Conservation (phyloP, 2,888 invertebrate genomes). For the Cosmopolites sordidus region DNA sequence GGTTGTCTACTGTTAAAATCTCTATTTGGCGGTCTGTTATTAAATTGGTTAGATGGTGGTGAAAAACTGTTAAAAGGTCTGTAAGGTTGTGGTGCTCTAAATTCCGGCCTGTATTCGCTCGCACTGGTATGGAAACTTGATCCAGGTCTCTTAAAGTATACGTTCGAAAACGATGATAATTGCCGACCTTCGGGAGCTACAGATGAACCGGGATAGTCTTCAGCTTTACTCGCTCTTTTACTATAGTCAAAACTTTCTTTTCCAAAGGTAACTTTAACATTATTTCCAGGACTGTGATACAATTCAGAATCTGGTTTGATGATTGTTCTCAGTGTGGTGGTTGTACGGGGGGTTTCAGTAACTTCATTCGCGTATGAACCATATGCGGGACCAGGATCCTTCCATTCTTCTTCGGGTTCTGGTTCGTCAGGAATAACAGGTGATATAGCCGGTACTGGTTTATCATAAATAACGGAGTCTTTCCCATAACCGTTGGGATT, state of each 20-base stretch:
- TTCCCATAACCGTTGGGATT: constrained; percentile 68
- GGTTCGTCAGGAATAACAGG: constrained; percentile 57
- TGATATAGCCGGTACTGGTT: constrained; percentile 74
- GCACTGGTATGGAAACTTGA: constrained; percentile 28
- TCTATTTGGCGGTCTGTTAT: constrained; percentile 22
- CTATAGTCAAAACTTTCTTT: constrained; percentile 56
- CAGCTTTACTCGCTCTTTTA: constrained; percentile 47
- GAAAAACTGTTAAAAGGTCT: constrained; percentile 49
- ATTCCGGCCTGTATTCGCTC: constrained; percentile 33
- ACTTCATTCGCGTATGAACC: constrained; percentile 20
- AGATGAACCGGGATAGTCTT: constrained; percentile 44
- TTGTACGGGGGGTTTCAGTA: constrained; percentile 53
- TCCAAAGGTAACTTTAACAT: constrained; percentile 79
- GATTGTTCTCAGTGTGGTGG: constrained; percentile 77
- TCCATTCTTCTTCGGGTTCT: constrained; percentile 41
- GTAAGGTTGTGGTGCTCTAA: constrained; percentile 52
- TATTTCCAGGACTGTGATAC: constrained; percentile 70
- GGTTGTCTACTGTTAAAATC: constrained; percentile 26
- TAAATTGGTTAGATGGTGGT: constrained; percentile 21
- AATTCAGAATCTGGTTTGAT: constrained; percentile 83
- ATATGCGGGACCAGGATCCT: constrained; percentile 48
- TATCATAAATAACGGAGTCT: constrained; percentile 72
- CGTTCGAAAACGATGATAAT: constrained; percentile 35
- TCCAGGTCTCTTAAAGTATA: constrained; percentile 33
- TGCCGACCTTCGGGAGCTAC: constrained; percentile 36